Evolutionary conservation across 2,888 invertebrate genomes (phyloP).

Genomic region (Lamellibrachia columna): DNA sequence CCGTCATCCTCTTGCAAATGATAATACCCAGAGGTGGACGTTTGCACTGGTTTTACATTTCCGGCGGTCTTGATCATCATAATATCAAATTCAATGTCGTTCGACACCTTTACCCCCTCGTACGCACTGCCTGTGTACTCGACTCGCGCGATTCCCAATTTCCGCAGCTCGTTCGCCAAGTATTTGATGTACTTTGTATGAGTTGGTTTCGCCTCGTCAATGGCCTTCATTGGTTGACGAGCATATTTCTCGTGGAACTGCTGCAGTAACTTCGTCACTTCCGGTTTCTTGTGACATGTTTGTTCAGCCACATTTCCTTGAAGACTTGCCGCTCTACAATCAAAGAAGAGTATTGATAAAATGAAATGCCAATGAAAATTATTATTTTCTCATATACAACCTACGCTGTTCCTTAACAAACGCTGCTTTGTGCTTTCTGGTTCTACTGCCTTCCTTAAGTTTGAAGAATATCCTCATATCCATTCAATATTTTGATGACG

Average conservation of each 20-base stretch:
- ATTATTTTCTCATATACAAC: no score
- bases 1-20: background rate
- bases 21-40: constrained; percentile 3
- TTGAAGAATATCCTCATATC: no score
- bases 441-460: no score
- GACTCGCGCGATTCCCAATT: background rate
- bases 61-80: background rate
- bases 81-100: constrained; percentile 19
- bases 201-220: background rate
- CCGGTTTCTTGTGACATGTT: background rate
- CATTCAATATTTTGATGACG: no score
- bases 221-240: constrained; percentile 13
- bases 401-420: no score
- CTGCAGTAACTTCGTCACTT: background rate
- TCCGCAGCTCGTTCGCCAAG: background rate
- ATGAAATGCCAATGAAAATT: no score
- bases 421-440: no score
- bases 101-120: background rate
- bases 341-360: background rate
- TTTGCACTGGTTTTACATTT: background rate
- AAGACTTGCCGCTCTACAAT: background rate
- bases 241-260: constrained; percentile 18
- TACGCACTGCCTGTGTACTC: constrained; percentile 17
- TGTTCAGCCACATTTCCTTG: background rate
- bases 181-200: background rate